These are phyloP conservation scores for Henricia sp. DNA, from an alignment of 53 echinoderm and acorn worm species.

Conservation along the genomic window DNA sequence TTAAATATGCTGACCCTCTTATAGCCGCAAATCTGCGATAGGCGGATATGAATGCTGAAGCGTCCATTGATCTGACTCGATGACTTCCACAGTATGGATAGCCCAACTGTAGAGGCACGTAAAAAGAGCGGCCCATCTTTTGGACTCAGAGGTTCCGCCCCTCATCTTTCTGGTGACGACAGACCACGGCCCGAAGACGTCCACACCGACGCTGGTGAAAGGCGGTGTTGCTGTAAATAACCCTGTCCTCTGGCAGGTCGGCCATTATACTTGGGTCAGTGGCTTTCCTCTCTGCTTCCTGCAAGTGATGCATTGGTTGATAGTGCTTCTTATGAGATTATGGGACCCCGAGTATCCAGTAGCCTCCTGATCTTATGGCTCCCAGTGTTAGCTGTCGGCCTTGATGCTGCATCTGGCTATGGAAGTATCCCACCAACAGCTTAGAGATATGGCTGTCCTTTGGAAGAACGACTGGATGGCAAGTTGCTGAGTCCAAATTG, in stretches of 20 bases:
- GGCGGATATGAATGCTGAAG: constrained; percentile 67
- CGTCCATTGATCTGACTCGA: constrained; percentile 54
- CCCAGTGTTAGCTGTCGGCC: constrained; percentile 58
- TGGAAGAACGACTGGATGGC: constrained; percentile 62
- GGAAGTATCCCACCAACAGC: constrained; percentile 41
- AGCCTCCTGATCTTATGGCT: constrained; percentile 29
- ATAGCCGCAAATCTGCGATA: constrained; percentile 63
- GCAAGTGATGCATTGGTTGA: constrained; percentile 14
- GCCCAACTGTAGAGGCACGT: constrained; percentile 58
- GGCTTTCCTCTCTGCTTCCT: constrained; percentile 6
- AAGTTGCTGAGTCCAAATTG: constrained; percentile 37
- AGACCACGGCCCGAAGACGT: constrained; percentile 60
- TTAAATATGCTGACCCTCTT: constrained; percentile 54
- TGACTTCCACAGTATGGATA: constrained; percentile 48
- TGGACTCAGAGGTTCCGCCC: constrained; percentile 23
- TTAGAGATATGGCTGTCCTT: constrained; percentile 51
- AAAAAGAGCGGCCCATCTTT: constrained; percentile 59
- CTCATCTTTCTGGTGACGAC: constrained; percentile 49
- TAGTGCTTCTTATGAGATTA: constrained; percentile 23
- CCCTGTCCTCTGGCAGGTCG: constrained; percentile 51
- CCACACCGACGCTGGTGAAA: constrained; percentile 30
- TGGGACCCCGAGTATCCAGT: constrained; percentile 42
- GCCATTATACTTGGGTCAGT: constrained; percentile 49
- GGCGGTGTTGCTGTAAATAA: constrained; percentile 31
- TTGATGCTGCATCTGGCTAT: constrained; percentile 45